Evolutionary conservation across 2,797 vertebrate species (phyloP), one percentile per base, ranked within the genome.

Genomic region (Rhinogobio ventralis): DNA sequence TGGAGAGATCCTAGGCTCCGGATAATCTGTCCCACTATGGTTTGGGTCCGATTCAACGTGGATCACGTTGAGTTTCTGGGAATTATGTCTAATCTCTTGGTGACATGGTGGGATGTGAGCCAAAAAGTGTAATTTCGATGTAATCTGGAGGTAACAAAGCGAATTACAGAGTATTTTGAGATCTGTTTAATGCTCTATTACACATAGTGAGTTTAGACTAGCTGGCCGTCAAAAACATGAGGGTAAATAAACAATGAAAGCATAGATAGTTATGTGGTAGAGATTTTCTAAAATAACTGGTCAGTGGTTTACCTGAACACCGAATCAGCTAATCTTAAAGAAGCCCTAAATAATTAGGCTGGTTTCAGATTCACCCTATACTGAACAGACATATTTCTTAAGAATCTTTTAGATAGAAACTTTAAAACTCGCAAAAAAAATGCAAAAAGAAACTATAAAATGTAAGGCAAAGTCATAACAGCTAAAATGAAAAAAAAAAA

Each of bases 131-230:
- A 88, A 90, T 88, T 82, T 84, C 46, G 36, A 73, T 55, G 69
- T 57, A 68, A 83, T 87, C 42, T 83, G 64, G 25, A 88, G 79
- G 85, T 80, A 84, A 85, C 79, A 77, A 62, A 73, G 85, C 17
- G 15, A 86, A 79, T 76, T 75, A 73, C 60, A 60, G 46, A 78
- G 74, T 72, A 42, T 49, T 39, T 30, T 81, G 49, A 79, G 86
- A 89, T 87, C 85, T 86, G 78, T 85, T 85, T 64, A 62, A 15
- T 77, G 84, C 81, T 74, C 82, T 91, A 68, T 90, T 87, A 84
- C 39, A 25, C 69, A 51, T 90, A 89, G 91, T 92, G 93, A 93
- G 92, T 92, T 94, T 93, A 92, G 89, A 88, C 92, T 90, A 90
- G 90, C 90, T 83, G 92, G 89, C 89, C 90, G 90, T 92, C 90